phyloP scores from a whole-genome alignment of 2,797 vertebrate species.

The Lerista edwardsae region DNA sequence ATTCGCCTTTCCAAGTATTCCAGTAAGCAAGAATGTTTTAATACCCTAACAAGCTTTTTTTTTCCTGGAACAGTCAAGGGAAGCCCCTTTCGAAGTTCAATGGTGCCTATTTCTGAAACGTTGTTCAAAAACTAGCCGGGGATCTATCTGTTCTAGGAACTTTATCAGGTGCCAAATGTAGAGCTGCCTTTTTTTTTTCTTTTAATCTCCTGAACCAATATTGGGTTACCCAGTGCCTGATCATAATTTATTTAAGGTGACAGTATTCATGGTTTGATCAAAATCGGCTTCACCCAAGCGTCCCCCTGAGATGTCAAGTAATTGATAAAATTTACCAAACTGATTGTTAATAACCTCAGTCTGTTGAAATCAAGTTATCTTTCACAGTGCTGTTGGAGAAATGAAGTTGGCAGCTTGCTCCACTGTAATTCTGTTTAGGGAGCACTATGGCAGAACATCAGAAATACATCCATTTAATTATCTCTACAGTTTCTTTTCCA shows the following conservation, averaged over 20 bases:
- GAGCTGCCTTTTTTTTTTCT: constrained; percentile 46
- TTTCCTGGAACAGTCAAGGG: constrained; percentile 28
- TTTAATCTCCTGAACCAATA: constrained; percentile 56
- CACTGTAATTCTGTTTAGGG: constrained; percentile 57
- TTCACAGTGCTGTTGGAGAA: constrained; percentile 58
- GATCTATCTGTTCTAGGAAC: constrained; percentile 35
- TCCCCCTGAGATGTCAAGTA: constrained; percentile 59
- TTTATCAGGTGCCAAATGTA: constrained; percentile 40
- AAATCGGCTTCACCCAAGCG: constrained; percentile 60
- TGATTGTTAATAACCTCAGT: constrained; percentile 67
- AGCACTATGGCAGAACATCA: constrained; percentile 60
- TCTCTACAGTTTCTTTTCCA: constrained; percentile 1
- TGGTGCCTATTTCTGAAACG: background rate
- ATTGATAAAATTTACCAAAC: constrained; percentile 67
- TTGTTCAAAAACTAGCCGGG: background rate
- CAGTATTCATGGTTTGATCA: constrained; percentile 68
- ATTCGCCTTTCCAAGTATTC: constrained; percentile 60
- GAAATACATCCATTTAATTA: constrained; percentile 59
- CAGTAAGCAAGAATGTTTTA: constrained; percentile 57
- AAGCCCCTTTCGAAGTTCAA: background rate
- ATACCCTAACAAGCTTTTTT: constrained; percentile 31
- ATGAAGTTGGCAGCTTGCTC: constrained; percentile 60
- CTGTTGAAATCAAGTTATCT: constrained; percentile 62
- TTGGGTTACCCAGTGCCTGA: constrained; percentile 53
- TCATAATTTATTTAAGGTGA: constrained; percentile 68